These are phyloP conservation scores for Malthinus seriepunctatus DNA, from an alignment of 2,888 invertebrate species.

Conservation along the genomic window DNA sequence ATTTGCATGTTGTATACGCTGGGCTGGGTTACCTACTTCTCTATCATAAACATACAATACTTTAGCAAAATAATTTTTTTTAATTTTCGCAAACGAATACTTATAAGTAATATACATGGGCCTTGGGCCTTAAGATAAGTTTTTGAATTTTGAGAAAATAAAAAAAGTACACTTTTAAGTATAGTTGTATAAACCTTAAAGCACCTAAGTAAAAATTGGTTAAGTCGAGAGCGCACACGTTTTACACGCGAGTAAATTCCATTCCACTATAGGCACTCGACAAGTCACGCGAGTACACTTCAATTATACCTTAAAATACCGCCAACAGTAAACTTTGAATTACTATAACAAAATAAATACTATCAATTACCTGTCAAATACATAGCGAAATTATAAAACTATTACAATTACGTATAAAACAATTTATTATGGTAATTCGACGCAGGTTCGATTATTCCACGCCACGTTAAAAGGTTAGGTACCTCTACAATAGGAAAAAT, in stretches of 20 bases:
- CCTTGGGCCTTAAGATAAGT: too few species aligned
- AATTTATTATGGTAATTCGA: slow-evolving; percentile 2
- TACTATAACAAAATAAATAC: slow-evolving; percentile 25
- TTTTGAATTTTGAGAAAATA: slow-evolving; percentile 3
- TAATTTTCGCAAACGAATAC: too few species aligned
- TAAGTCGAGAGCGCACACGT: slow-evolving; percentile 31
- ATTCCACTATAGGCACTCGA: slow-evolving; percentile 22
- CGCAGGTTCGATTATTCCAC: slow-evolving; percentile 3
- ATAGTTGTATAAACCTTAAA: slow-evolving; percentile 8
- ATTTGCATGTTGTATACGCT: too few species aligned
- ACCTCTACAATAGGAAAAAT: too few species aligned
- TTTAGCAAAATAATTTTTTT: too few species aligned
- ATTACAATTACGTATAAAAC: background rate
- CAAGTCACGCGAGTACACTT: slow-evolving; percentile 31
- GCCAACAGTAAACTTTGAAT: slow-evolving; percentile 24
- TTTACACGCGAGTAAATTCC: slow-evolving; percentile 37
- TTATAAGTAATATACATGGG: too few species aligned
- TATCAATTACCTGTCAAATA: slow-evolving; percentile 16
- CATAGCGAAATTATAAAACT: slow-evolving; percentile 12
- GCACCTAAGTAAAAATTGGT: slow-evolving; percentile 14
- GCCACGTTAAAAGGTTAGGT: background rate
- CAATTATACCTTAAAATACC: slow-evolving; percentile 27
- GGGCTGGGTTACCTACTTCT: too few species aligned
- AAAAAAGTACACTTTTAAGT: slow-evolving; percentile 1
- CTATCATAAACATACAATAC: too few species aligned